These are phyloP conservation scores for Eilema griseolum DNA, from an alignment of 2,888 invertebrate genomes.

Conservation along the genomic window DNA sequence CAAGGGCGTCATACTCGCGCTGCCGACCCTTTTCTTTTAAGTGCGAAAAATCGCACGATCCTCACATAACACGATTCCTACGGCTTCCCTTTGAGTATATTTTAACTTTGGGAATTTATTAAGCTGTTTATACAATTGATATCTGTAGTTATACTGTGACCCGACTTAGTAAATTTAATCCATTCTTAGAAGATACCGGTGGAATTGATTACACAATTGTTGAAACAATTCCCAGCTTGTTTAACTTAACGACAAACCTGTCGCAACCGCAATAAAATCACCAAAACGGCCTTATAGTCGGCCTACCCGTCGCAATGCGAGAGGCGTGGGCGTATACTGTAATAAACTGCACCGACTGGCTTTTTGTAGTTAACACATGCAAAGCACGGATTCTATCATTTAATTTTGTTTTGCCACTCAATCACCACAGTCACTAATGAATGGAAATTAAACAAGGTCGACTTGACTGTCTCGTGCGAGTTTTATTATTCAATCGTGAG, in stretches of 20 bases:
- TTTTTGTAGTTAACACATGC: conserved; percentile 49
- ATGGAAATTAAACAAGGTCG: conserved; percentile 54
- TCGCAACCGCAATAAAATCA: conserved; percentile 30
- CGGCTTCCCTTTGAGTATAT: too few species aligned
- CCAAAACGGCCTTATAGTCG: conserved; percentile 39
- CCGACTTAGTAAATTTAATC: too few species aligned
- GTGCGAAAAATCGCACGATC: too few species aligned
- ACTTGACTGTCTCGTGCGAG: conserved; percentile 29
- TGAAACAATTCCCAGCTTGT: conserved; percentile 17
- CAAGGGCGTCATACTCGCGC: too few species aligned
- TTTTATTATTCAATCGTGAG: not conserved
- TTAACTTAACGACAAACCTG: conserved; percentile 28
- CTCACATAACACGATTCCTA: too few species aligned
- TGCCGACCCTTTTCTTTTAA: too few species aligned
- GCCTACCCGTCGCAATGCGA: conserved; percentile 31
- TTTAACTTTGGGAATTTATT: too few species aligned
- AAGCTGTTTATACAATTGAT: too few species aligned
- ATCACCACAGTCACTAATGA: conserved; percentile 45
- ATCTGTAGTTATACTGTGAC: too few species aligned
- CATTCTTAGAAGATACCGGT: too few species aligned
- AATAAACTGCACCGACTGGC: conserved; percentile 11
- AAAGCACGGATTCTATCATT: conserved; percentile 66
- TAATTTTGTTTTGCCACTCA: conserved; percentile 53
- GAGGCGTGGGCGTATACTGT: conserved; percentile 52
- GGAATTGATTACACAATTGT: not conserved